Evolutionary conservation across 2,113 vertebrate species (phyloP).

Genomic region (Taxidea taxus): DNA sequence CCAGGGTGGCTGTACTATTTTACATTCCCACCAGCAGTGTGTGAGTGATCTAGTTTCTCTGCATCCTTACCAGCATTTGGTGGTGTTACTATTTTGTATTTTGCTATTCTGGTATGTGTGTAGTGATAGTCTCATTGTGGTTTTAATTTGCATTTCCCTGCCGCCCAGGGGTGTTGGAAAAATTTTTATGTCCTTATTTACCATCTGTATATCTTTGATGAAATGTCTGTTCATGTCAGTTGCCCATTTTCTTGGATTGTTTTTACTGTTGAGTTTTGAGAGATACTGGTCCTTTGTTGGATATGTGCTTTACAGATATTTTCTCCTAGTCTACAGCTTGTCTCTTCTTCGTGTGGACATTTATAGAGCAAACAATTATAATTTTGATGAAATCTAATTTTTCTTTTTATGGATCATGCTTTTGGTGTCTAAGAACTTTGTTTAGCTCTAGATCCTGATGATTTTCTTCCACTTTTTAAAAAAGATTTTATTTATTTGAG

Average conservation of each 20-base stretch:
- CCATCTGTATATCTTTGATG: neutral
- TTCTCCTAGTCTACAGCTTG: neutral
- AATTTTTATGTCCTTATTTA: neutral
- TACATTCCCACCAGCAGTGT: neutral
- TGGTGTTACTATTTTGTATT: neutral
- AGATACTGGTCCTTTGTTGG: neutral
- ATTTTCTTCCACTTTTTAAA: neutral
- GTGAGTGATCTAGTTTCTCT: constrained; percentile 7
- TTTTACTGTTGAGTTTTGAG: neutral
- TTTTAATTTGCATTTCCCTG: constrained; percentile 31
- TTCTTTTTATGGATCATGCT: neutral
- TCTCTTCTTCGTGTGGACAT: neutral
- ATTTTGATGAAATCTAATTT: neutral
- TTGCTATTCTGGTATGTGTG: neutral
- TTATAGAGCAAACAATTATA: neutral
- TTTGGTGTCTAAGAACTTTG: neutral
- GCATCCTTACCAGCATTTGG: neutral
- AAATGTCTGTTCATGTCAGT: neutral
- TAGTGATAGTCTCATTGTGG: neutral
- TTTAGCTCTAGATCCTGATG: neutral
- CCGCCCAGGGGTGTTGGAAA: neutral
- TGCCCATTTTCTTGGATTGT: neutral
- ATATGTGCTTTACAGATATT: neutral
- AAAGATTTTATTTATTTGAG: neutral
- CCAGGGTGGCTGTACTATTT: neutral